phyloP scores from a whole-genome alignment of 2,113 vertebrate genomes.

The Phoxinus phoxinus region DNA sequence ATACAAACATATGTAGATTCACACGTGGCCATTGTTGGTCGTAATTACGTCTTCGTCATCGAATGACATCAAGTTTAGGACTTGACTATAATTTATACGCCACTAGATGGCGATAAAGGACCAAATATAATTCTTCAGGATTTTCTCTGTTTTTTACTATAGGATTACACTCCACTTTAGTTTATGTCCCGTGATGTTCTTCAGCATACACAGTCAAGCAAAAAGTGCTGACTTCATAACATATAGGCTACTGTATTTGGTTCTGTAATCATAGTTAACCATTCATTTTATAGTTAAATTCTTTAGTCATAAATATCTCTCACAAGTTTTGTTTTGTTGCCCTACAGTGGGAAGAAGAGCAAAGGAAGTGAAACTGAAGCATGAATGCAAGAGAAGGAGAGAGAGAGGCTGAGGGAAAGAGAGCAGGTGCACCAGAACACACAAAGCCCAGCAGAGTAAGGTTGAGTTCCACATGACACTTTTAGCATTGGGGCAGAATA shows the following conservation, averaged over 20 bases:
- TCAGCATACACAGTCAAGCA: background rate
- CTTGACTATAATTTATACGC: no score
- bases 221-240: background rate
- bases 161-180: background rate
- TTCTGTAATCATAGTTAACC: background rate
- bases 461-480: constrained; percentile 57
- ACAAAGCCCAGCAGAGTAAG: constrained; percentile 52
- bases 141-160: background rate
- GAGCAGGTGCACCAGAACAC: constrained; percentile 60
- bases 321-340: background rate
- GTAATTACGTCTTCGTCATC: background rate
- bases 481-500: constrained; percentile 52
- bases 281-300: background rate
- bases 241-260: background rate
- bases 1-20: background rate
- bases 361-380: background rate
- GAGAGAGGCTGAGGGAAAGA: constrained; percentile 24
- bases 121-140: background rate
- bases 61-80: background rate
- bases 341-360: background rate
- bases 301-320: background rate
- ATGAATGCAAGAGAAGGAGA: constrained; percentile 8
- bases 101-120: constrained; percentile 32
- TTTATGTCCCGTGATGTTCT: background rate
- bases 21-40: background rate